A percentile compares a stretch with the other conserved stretches of the same genome.
Evolutionary conservation across 2,113 vertebrate species (phyloP).

Genomic region (Platysternon megacephalum): DNA sequence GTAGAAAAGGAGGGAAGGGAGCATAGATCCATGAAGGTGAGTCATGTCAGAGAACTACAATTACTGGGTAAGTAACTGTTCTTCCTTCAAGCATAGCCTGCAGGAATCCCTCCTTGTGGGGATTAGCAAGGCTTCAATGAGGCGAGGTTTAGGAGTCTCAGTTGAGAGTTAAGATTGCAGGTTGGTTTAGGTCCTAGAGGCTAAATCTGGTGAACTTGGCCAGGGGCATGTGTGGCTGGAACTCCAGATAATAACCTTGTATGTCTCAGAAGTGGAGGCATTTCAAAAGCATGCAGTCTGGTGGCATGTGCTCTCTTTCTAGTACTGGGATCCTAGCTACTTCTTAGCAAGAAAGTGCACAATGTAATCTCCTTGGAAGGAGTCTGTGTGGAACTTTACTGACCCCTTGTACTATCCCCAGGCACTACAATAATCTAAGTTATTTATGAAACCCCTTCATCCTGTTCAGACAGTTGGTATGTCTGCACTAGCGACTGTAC

Average conservation of each 20-base stretch:
- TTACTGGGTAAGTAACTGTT: conserved; percentile 11
- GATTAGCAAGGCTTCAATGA: neutral
- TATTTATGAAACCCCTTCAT: neutral
- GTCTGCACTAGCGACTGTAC: too few relatives aligned
- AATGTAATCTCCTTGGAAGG: neutral
- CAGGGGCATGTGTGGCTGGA: neutral
- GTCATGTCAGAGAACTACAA: conserved; percentile 33
- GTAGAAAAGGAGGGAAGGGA: conserved; percentile 23
- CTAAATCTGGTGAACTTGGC: neutral
- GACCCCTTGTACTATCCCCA: neutral
- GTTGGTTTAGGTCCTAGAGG: neutral
- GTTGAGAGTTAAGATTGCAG: neutral
- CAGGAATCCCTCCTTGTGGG: neutral
- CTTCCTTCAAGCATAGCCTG: neutral
- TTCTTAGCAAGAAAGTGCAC: neutral
- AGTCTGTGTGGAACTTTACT: neutral
- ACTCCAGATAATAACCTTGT: neutral
- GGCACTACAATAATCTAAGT: neutral
- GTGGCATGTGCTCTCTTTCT: neutral
- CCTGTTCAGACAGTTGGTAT: neutral
- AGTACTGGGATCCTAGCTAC: neutral
- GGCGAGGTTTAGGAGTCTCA: neutral
- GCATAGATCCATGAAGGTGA: conserved; percentile 23
- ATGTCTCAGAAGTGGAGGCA: neutral
- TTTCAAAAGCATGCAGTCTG: neutral